A percentile compares a stretch with the other conserved stretches of the same genome.
Conservation (phyloP, 53 echinoderm and acorn worm genomes). For the Mesocentrotus franciscanus region DNA sequence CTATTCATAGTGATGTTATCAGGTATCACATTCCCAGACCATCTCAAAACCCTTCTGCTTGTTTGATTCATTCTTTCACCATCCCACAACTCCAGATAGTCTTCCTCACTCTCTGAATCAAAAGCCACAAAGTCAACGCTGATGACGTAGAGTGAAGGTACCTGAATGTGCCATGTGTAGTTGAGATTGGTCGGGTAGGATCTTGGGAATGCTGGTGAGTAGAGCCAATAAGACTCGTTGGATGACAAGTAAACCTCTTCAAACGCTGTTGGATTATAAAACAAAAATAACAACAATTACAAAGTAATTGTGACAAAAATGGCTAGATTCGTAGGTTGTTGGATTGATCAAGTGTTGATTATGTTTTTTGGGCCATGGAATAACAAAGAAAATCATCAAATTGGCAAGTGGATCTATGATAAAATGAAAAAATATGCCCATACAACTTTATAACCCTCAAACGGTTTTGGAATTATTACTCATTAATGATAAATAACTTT, state of each 20-base stretch:
- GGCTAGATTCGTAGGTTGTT: too few species aligned
- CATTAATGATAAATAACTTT: too few species aligned
- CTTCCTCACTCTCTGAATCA: not conserved
- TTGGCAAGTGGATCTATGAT: too few species aligned
- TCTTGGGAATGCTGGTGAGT: conserved; percentile 25
- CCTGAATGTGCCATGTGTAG: conserved; percentile 47
- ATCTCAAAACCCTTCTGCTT: not conserved
- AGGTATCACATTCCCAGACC: conserved; percentile 40
- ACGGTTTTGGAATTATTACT: too few species aligned
- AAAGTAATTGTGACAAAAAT: too few species aligned
- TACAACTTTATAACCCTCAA: too few species aligned
- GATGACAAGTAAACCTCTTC: conserved; percentile 8
- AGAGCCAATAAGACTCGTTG: not conserved
- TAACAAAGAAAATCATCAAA: too few species aligned
- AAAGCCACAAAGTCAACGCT: not conserved
- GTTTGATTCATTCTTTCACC: not conserved
- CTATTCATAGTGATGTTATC: not conserved
- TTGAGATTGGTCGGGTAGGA: conserved; percentile 41
- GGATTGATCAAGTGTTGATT: too few species aligned
- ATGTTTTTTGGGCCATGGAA: too few species aligned
- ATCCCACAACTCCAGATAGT: conserved; percentile 55
- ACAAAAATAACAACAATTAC: too few species aligned
- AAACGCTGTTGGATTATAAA: not conserved
- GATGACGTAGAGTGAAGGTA: not conserved
- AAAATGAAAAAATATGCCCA: too few species aligned